phyloP scores from a whole-genome alignment of 2,888 invertebrate species.

The Xanthorhoe designata region DNA sequence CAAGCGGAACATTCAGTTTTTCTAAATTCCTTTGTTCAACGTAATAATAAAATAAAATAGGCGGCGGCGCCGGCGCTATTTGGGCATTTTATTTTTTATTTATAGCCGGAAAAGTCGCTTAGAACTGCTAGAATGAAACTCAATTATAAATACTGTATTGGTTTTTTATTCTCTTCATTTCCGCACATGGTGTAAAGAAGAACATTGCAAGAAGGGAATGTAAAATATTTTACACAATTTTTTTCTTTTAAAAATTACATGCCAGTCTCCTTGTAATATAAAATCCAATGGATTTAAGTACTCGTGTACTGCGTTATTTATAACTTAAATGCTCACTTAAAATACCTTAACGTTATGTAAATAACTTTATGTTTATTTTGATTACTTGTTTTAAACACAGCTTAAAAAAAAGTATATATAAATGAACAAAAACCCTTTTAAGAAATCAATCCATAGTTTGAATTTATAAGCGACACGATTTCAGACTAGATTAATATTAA shows the following conservation, averaged over 20 bases:
- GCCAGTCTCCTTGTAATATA: constrained; percentile 82
- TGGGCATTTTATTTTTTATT: no score
- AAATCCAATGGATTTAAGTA: constrained; percentile 80
- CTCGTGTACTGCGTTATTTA: constrained; percentile 63
- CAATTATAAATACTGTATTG: constrained; percentile 81
- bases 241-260: constrained; percentile 71
- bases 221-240: constrained; percentile 66
- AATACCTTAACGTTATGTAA: constrained; percentile 57
- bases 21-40: no score
- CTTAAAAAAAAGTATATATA: constrained; percentile 28
- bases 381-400: constrained; percentile 65
- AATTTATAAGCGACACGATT: constrained; percentile 65
- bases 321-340: constrained; percentile 83
- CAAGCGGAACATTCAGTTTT: no score
- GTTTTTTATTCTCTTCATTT: constrained; percentile 76
- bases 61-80: no score
- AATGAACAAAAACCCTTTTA: constrained; percentile 15
- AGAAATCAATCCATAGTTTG: constrained; percentile 31
- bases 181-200: constrained; percentile 61
- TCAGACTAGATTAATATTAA: constrained; percentile 78
- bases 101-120: no score
- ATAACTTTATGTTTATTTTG: constrained; percentile 60
- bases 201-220: constrained; percentile 76
- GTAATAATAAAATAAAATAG: no score
- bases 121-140: constrained; percentile 51